phyloP scores from a whole-genome alignment of 2,888 invertebrate species.

The Drosophila fulvimacula region DNA sequence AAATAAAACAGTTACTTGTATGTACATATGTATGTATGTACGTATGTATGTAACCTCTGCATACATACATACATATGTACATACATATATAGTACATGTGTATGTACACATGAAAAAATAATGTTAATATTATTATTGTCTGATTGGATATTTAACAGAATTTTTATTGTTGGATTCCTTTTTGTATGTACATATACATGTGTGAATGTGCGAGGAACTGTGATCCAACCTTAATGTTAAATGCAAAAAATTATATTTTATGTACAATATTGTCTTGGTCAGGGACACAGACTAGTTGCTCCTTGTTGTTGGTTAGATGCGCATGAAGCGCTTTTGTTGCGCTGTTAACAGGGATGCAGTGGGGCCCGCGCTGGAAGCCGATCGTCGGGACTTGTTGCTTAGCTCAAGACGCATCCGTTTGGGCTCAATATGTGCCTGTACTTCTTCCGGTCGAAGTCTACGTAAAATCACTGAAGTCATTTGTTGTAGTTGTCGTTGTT shows the following conservation, averaged over 20 bases:
- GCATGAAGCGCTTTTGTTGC: slow-evolving; percentile 54
- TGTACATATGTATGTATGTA: neutral
- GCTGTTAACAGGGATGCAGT: slow-evolving; percentile 8
- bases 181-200: neutral
- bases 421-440: slow-evolving; percentile 5
- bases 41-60: too few relatives aligned
- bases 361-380: slow-evolving; percentile 14
- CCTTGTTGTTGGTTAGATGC: slow-evolving; percentile 38
- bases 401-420: slow-evolving; percentile 41
- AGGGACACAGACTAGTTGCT: neutral
- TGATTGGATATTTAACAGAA: neutral
- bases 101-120: too few relatives aligned
- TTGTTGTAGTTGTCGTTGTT: slow-evolving; percentile 4
- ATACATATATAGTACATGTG: neutral
- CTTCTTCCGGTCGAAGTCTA: neutral
- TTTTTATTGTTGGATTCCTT: slow-evolving; percentile 13
- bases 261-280: slow-evolving; percentile 14
- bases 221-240: slow-evolving; percentile 35
- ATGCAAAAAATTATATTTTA: slow-evolving; percentile 12
- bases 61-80: neutral
- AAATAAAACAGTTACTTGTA: too few relatives aligned
- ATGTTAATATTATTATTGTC: neutral
- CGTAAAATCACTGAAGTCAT: neutral
- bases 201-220: slow-evolving; percentile 33
- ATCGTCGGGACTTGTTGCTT: slow-evolving; percentile 6